Percentiles rank a stretch among this genome's conserved stretches.
These are phyloP conservation scores for Channa striata DNA, from an alignment of 2,797 vertebrate genomes.

Conservation along the genomic window DNA sequence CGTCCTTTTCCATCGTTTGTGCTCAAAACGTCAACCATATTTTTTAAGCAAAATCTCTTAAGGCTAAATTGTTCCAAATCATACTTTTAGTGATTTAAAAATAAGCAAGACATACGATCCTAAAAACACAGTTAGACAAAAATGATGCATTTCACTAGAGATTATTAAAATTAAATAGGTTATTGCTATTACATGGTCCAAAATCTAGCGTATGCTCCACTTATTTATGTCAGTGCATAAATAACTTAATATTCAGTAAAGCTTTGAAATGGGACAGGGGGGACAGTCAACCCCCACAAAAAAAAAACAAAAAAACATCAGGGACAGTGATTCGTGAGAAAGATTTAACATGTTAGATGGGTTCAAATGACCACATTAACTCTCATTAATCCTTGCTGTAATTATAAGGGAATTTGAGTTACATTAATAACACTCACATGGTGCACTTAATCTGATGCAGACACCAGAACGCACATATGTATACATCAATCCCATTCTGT, in stretches of 20 bases:
- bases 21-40: neutral
- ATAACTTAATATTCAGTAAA: conserved; percentile 34
- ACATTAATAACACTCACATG: conserved; percentile 51
- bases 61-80: conserved; percentile 15
- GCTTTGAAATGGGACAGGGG: conserved; percentile 29
- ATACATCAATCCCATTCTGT: neutral
- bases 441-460: conserved; percentile 32
- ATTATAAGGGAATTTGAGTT: conserved; percentile 62
- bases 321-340: conserved; percentile 31
- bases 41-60: neutral
- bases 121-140: conserved; percentile 1
- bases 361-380: conserved; percentile 62
- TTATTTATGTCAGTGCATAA: conserved; percentile 43
- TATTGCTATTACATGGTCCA: conserved; percentile 36
- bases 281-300: conserved; percentile 29
- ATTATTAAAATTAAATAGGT: conserved; percentile 53
- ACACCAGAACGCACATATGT: conserved; percentile 22
- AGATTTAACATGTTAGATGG: conserved; percentile 58
- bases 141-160: conserved; percentile 1
- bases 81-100: conserved; percentile 13
- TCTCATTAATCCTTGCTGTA: conserved; percentile 67
- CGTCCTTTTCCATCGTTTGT: conserved; percentile 2
- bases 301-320: neutral
- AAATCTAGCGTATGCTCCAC: conserved; percentile 53
- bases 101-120: neutral